Percentiles rank a stretch among this genome's conserved stretches.
Conservation (phyloP, 1,140 invertebrate species). For the Hycleus phaleratus region DNA sequence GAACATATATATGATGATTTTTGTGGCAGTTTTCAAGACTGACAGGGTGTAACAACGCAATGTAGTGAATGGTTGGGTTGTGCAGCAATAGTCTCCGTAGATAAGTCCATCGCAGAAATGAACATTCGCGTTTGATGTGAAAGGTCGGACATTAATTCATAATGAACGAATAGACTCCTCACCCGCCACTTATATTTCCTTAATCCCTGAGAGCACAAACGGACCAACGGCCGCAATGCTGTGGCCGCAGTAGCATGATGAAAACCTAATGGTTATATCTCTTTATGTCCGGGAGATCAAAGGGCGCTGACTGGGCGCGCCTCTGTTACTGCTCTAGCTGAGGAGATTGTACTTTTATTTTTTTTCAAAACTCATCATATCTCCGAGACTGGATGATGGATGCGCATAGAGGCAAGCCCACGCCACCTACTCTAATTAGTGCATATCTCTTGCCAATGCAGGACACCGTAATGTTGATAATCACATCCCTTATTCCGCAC, state of each 20-base stretch:
- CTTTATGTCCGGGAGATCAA: constrained; percentile 41
- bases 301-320: constrained; percentile 28
- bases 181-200: constrained; percentile 42
- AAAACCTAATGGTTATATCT: constrained; percentile 44
- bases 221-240: constrained; percentile 28
- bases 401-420: no score
- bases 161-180: constrained; percentile 40
- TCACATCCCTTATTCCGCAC: not conserved
- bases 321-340: not conserved
- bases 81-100: not conserved
- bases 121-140: constrained; percentile 41
- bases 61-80: not conserved
- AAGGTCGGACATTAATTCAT: constrained; percentile 43
- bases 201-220: constrained; percentile 41
- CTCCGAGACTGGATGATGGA: constrained; percentile 26
- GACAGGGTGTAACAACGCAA: not conserved
- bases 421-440: constrained; percentile 24
- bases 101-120: constrained; percentile 38
- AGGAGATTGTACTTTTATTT: constrained; percentile 32
- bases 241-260: constrained; percentile 38
- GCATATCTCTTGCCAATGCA: constrained; percentile 22
- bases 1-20: not conserved
- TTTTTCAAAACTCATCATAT: constrained; percentile 37
- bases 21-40: not conserved
- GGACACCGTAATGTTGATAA: constrained; percentile 17